Evolutionary conservation across 2,113 vertebrate genomes (phyloP).

Genomic region (Tachysurus vachellii): DNA sequence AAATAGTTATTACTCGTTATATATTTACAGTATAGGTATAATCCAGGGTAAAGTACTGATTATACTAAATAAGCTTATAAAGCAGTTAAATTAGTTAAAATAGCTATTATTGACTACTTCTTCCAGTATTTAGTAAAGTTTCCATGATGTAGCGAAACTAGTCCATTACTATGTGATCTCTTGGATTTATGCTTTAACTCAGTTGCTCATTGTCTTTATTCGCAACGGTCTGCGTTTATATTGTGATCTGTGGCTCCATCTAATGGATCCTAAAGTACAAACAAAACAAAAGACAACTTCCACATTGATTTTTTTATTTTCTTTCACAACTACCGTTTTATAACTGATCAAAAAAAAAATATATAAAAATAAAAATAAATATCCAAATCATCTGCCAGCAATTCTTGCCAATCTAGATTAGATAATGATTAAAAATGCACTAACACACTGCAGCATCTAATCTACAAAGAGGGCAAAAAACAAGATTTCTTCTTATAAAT

Average conservation of each 20-base stretch:
- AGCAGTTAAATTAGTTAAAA: not conserved
- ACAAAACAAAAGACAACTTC: not conserved
- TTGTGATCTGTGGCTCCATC: not conserved
- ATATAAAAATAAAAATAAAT: not conserved
- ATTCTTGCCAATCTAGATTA: constrained; percentile 50
- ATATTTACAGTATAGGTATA: not conserved
- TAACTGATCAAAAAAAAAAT: constrained; percentile 60
- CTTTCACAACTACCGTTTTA: constrained; percentile 41
- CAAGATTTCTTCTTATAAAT: constrained; percentile 44
- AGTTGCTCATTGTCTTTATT: not conserved
- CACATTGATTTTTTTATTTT: constrained; percentile 68
- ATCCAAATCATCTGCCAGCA: constrained; percentile 41
- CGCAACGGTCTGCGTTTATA: not conserved
- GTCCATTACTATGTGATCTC: not conserved
- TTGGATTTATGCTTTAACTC: not conserved
- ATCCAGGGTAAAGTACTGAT: not conserved
- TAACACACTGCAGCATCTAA: constrained; percentile 54
- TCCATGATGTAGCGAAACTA: not conserved
- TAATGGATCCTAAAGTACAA: not conserved
- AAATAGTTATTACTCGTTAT: not conserved
- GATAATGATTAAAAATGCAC: constrained; percentile 48
- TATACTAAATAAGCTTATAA: not conserved
- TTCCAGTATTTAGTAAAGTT: not conserved
- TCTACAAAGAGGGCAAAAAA: constrained; percentile 6
- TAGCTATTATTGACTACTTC: not conserved